These are phyloP conservation scores for Agriopis aurantiaria DNA, from an alignment of 2,888 invertebrate genomes.

Conservation along the genomic window DNA sequence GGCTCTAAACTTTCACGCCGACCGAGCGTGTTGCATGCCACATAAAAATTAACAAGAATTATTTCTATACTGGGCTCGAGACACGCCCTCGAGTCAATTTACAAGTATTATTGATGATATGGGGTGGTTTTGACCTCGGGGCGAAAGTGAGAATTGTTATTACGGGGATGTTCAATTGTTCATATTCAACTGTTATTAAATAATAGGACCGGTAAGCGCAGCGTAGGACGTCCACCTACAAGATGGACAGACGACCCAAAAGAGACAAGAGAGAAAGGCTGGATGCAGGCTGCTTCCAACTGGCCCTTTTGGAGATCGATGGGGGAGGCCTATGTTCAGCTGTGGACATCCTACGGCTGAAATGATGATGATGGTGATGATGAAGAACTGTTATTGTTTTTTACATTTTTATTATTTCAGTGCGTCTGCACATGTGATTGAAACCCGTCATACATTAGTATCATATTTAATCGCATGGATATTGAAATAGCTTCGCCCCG, in stretches of 20 bases:
- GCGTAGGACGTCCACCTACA: too few relatives aligned
- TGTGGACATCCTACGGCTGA: too few relatives aligned
- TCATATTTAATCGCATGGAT: too few relatives aligned
- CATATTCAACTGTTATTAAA: constrained; percentile 1
- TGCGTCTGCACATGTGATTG: background rate
- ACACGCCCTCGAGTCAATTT: constrained; percentile 70
- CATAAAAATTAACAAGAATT: constrained; percentile 67
- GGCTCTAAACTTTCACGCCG: constrained; percentile 33
- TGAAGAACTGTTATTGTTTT: too few relatives aligned
- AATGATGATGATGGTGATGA: too few relatives aligned
- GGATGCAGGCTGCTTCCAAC: too few relatives aligned
- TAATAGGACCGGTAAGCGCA: too few relatives aligned
- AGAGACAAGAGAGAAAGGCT: too few relatives aligned
- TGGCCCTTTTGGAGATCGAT: too few relatives aligned
- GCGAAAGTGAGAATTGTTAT: constrained; percentile 27
- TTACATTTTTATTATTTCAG: background rate
- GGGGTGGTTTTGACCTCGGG: constrained; percentile 53
- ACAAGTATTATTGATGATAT: constrained; percentile 73
- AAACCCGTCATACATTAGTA: background rate
- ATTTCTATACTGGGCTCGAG: constrained; percentile 62
- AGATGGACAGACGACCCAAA: too few relatives aligned
- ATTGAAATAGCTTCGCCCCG: too few relatives aligned
- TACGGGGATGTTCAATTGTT: constrained; percentile 12
- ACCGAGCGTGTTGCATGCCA: constrained; percentile 66
- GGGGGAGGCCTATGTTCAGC: too few relatives aligned